Base-by-base conservation (phyloP, 2,113 vertebrate genomes). In the Illadopsis cleaveri region DNA sequence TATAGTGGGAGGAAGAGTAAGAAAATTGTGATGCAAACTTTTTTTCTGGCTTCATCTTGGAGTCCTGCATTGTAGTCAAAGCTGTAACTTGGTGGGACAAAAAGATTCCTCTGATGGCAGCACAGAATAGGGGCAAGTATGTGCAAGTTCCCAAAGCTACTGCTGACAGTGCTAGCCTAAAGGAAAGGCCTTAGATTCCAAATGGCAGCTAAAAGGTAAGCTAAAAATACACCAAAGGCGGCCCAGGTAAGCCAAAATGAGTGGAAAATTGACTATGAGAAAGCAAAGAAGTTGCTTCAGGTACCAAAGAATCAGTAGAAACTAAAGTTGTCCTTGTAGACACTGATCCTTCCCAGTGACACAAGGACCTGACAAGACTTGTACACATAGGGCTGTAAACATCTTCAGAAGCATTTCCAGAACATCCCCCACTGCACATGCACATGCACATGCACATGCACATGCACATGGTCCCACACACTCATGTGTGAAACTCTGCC, bases 351-450 rank as follows among this genome's bases (percentile, higher is more conserved):
- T 72, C 25, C 19, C 37, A 44, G 15, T 5, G 25, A 42, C 27
- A 47, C 3, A 37, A 56, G 56, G 24, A 60, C 16, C 33, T 60
- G 33, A 27, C 6, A 11, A 15, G 19, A 31, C 9, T 68, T 58
- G 30, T 4, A 31, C 0, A 0, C 27, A 11, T 6, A 11, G 6
- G 14, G n/a, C 27, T 10, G 10, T 10, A 71, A 87, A 53, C 8
- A 24, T 9, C 17, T 70, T 77, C 33, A 53, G 72, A 80, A 72
- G 6, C 4, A 3, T 45, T 76, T 69, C 38, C 30, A 84, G 51
- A 86, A n/a, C 30, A 37, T 11, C 5, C 5, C 25, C 19, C 4
- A 3, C 8, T 60, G 15, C 1, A 1, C 22, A 10, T 12, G 10
- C 12, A 18, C n/a, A n/a, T n/a, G n/a, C n/a, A n/a, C n/a, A 11